Percentiles rank a stretch among this genome's conserved stretches.
Conservation (phyloP, 2,888 invertebrate genomes). For the Leptinotarsa rubiginosa region DNA sequence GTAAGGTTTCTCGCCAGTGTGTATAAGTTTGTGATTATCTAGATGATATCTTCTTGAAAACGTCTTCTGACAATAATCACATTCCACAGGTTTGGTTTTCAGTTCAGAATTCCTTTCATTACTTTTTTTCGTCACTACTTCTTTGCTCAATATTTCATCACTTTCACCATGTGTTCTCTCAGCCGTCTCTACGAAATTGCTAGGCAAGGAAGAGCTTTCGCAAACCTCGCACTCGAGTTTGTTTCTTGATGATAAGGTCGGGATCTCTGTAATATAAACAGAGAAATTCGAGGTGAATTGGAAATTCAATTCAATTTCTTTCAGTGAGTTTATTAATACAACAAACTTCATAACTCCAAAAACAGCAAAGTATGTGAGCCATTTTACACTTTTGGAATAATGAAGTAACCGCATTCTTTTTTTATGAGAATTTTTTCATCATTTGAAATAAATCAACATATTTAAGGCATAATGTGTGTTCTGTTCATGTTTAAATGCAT, state of each 20-base stretch:
- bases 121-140: neutral
- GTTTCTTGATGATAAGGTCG: neutral
- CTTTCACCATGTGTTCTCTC: neutral
- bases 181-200: neutral
- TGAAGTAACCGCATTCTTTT: too few relatives aligned
- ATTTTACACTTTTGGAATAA: too few relatives aligned
- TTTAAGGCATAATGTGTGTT: too few relatives aligned
- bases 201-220: neutral
- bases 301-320: neutral
- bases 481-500: too few relatives aligned
- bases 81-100: neutral
- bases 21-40: slow-evolving; percentile 19
- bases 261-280: slow-evolving; percentile 23
- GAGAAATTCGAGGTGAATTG: neutral
- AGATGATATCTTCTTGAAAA: slow-evolving; percentile 8
- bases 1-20: slow-evolving; percentile 35
- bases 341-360: neutral
- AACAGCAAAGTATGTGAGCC: neutral
- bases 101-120: neutral
- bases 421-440: neutral
- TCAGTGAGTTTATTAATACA: neutral
- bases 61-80: neutral
- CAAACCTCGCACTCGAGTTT: neutral
- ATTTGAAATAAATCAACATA: neutral
- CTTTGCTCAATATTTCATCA: neutral